phyloP scores from a whole-genome alignment of 2,888 invertebrate genomes.

The Acutogordius australiensis region DNA sequence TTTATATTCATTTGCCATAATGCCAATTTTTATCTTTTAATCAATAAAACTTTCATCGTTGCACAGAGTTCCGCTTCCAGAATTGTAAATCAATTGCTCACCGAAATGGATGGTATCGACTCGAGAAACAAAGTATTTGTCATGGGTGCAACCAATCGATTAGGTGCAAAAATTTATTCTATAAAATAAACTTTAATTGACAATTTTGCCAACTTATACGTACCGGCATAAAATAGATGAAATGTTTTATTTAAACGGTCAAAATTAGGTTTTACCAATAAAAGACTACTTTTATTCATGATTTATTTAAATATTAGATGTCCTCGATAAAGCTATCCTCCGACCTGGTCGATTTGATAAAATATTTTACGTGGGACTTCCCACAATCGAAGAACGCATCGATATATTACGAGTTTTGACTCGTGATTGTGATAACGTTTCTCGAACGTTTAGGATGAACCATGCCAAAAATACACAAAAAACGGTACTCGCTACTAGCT shows the following conservation, averaged over 20 bases:
- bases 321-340: constrained; percentile 73
- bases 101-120: constrained; percentile 92
- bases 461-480: constrained; percentile 6
- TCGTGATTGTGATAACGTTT: constrained; percentile 31
- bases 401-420: constrained; percentile 65
- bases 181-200: too few species aligned
- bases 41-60: too few species aligned
- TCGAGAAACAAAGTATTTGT: constrained; percentile 65
- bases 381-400: constrained; percentile 41
- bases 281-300: too few species aligned
- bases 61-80: constrained; percentile 30
- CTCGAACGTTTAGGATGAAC: not conserved
- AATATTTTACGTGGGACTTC: constrained; percentile 60
- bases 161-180: constrained; percentile 29
- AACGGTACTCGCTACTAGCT: not conserved
- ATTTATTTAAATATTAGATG: too few species aligned
- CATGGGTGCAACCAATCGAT: constrained; percentile 77
- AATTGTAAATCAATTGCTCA: constrained; percentile 77
- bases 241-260: not conserved
- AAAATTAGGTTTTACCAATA: too few species aligned
- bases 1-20: too few species aligned
- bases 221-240: not conserved
- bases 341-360: constrained; percentile 64
- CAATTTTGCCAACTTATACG: too few species aligned
- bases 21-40: too few species aligned